Evolutionary conservation across 2,797 vertebrate species (phyloP), one percentile per base, ranked within the genome.

Genomic region (Sylvia borin): DNA sequence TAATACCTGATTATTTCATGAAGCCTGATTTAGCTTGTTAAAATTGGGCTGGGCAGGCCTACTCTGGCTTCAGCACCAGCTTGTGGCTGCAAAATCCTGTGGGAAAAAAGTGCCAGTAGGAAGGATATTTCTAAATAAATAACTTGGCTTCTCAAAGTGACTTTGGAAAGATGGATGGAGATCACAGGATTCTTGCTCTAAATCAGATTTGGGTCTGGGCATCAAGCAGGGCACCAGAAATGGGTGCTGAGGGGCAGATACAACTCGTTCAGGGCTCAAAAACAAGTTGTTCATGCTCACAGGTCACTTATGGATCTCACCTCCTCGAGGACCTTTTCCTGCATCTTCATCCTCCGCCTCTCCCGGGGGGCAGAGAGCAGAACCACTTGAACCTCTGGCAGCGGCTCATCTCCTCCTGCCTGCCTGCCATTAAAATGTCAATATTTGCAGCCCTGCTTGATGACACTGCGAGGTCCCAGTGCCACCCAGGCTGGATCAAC

Each of bases 401-500:
- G 25, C 12, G 0, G 58, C 78, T 93, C 89, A 1, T 32, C 58
- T 10, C 60, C 61, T 66, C 36, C 36, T 2, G 40, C 70, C 74
- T n/a, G n/a, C n/a, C n/a, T 43, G 83, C 85, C 55, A 81, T 92
- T 64, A 45, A 66, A 40, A 19, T 36, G 82, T 95, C 95, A 87
- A 87, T 87, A 68, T 92, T 86, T 91, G 40, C 70, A 72, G 45
- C 68, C 74, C 38, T 66, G 74, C 53, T 68, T 27, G 34, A 6
- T 70, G 50, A 60, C 42, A n/a, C 60, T 40, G n/a, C 11, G 10
- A 72, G 73, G 65, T 62, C 91, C 72, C 12, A 14, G 1, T 27
- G 71, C 73, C 92, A 85, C 67, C 70, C 26, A 6, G 66, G 72
- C 78, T 88, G 95, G 92, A 97, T 34, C 90, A 93, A 66, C 25